phyloP scores from a whole-genome alignment of 1,140 invertebrate species.

The Anadara kagoshimensis region DNA sequence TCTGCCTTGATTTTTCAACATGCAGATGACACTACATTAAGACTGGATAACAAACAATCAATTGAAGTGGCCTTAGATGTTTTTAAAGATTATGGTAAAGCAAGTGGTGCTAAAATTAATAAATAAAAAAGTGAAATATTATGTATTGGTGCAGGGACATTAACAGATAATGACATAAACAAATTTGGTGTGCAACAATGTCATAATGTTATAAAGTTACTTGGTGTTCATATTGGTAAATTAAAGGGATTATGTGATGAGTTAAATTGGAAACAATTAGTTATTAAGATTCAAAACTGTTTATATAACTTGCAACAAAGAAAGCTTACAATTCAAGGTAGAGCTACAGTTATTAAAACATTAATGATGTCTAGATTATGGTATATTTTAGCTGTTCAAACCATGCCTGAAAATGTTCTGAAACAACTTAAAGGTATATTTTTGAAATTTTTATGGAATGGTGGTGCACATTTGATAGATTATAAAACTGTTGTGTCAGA shows the following conservation, averaged over 20 bases:
- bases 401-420: neutral
- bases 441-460: neutral
- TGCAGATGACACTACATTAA: conserved; percentile 9
- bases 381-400: conserved; percentile 1
- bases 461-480: neutral
- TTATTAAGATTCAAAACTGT: conserved; percentile 2
- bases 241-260: conserved; percentile 9
- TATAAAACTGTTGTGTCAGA: neutral
- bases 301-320: conserved; percentile 18
- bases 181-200: conserved; percentile 15
- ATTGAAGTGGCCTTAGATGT: neutral
- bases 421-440: neutral
- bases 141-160: conserved; percentile 6
- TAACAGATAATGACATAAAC: too few species aligned
- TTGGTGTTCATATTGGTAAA: conserved; percentile 22
- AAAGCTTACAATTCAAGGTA: conserved; percentile 18
- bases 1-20: neutral
- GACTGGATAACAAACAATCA: neutral
- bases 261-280: conserved; percentile 16
- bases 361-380: conserved; percentile 12
- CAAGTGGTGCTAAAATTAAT: conserved; percentile 26
- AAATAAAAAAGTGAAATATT: conserved; percentile 27
- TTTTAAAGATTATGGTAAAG: conserved; percentile 13
- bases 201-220: conserved; percentile 7
- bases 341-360: conserved; percentile 11